Percentiles rank a stretch among this genome's conserved stretches.
phyloP scores from a whole-genome alignment of 1,140 invertebrate species.

The Brachionus plicatilis region DNA sequence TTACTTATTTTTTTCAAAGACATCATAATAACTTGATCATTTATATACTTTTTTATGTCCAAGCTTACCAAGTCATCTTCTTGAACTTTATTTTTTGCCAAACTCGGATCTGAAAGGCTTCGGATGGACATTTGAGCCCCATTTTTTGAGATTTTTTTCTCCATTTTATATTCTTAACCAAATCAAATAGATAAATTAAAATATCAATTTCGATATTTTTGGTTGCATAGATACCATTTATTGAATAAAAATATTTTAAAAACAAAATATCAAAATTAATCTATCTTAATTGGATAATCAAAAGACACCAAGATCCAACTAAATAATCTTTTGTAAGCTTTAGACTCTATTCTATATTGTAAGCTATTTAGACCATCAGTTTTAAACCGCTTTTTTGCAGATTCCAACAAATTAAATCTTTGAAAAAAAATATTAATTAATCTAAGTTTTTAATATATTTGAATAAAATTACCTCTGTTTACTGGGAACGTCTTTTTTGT shows the following conservation, averaged over 20 bases:
- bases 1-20: slow-evolving; percentile 25
- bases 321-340: not conserved
- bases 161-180: not conserved
- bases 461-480: not conserved
- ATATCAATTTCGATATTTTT: not conserved
- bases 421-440: not conserved
- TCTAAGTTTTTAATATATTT: not conserved
- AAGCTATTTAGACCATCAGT: slow-evolving; percentile 29
- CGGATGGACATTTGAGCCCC: not conserved
- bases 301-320: slow-evolving; percentile 19
- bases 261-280: not conserved
- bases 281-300: not conserved
- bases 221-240: not conserved
- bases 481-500: slow-evolving; percentile 30
- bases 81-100: not conserved
- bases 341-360: slow-evolving; percentile 1
- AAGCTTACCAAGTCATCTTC: not conserved
- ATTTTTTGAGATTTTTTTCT: not conserved
- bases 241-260: not conserved
- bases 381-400: not conserved
- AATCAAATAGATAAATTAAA: not conserved
- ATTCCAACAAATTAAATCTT: slow-evolving; percentile 5
- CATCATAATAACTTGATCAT: not conserved
- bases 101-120: not conserved
- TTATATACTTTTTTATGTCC: slow-evolving; percentile 1